Evolutionary conservation across 2,888 invertebrate species (phyloP).

Genomic region (Nycteola revayana): DNA sequence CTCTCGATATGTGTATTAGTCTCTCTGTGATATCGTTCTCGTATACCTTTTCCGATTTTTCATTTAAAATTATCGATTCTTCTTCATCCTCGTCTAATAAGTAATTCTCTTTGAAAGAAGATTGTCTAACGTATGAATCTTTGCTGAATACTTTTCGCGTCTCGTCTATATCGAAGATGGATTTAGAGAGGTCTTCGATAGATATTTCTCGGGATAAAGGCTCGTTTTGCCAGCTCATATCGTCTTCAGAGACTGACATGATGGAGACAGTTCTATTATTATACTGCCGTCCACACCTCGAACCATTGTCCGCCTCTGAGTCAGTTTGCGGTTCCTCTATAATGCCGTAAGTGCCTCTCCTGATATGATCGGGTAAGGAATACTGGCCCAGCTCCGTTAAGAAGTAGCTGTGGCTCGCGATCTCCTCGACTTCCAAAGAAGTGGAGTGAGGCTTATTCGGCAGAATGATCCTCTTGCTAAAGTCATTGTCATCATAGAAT

Average conservation of each 20-base stretch:
- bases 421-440: slow-evolving; percentile 82
- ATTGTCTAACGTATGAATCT: slow-evolving; percentile 69
- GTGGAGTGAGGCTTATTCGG: slow-evolving; percentile 77
- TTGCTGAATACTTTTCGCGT: slow-evolving; percentile 74
- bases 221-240: slow-evolving; percentile 79
- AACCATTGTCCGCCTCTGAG: slow-evolving; percentile 71
- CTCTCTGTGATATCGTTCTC: slow-evolving; percentile 76
- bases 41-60: slow-evolving; percentile 68
- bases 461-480: slow-evolving; percentile 63
- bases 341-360: slow-evolving; percentile 71
- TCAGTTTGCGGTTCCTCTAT: slow-evolving; percentile 78
- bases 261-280: slow-evolving; percentile 83
- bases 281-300: slow-evolving; percentile 47
- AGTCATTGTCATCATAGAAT: slow-evolving; percentile 78
- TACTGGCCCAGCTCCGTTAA: slow-evolving; percentile 78
- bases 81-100: slow-evolving; percentile 66
- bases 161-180: slow-evolving; percentile 76
- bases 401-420: slow-evolving; percentile 82
- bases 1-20: slow-evolving; percentile 70
- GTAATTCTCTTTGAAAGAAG: slow-evolving; percentile 76
- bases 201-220: slow-evolving; percentile 81
- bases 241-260: slow-evolving; percentile 85
- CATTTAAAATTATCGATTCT: slow-evolving; percentile 62
- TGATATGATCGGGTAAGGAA: slow-evolving; percentile 65
- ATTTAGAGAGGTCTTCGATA: slow-evolving; percentile 80